These are phyloP conservation scores for Morus bassanus DNA, from an alignment of 2,797 vertebrate species.

Conservation along the genomic window DNA sequence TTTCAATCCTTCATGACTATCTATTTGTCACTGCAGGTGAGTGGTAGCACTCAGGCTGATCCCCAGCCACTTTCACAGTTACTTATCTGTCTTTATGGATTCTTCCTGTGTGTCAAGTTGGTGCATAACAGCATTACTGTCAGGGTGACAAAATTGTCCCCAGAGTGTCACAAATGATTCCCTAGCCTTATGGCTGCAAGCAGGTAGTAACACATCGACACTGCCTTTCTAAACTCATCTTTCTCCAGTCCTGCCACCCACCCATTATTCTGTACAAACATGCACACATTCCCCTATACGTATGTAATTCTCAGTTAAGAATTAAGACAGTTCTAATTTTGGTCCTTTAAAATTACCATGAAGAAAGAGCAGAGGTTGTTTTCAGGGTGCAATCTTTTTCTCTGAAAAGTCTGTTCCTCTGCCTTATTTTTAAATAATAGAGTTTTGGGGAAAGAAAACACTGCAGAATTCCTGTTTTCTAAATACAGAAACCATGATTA, in stretches of 20 bases:
- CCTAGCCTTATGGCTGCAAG: constrained; percentile 73
- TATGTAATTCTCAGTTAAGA: background rate
- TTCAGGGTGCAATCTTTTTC: background rate
- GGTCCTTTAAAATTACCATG: background rate
- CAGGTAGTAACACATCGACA: constrained; percentile 58
- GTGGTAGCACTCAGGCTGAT: constrained; percentile 79
- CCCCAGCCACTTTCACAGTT: constrained; percentile 82
- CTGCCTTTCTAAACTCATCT: constrained; percentile 30
- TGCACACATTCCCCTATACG: fast-evolving
- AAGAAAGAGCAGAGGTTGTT: background rate
- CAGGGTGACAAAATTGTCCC: constrained; percentile 85
- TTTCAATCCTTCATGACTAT: constrained; percentile 80
- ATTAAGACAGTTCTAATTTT: background rate
- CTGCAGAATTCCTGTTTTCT: background rate
- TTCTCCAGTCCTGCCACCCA: background rate
- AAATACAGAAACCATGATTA: background rate
- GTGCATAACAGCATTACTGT: constrained; percentile 84
- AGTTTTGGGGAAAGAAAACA: background rate
- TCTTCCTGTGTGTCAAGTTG: constrained; percentile 81
- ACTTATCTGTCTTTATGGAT: constrained; percentile 87
- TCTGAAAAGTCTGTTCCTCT: background rate
- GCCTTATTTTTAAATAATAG: background rate
- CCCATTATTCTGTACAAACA: background rate
- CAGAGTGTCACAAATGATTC: constrained; percentile 83
- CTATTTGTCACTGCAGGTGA: constrained; percentile 82